A percentile compares a stretch with the other conserved stretches of the same genome.
These are phyloP conservation scores for Leontocebus nigricollis DNA, from an alignment of 2,797 vertebrate genomes.

Conservation along the genomic window DNA sequence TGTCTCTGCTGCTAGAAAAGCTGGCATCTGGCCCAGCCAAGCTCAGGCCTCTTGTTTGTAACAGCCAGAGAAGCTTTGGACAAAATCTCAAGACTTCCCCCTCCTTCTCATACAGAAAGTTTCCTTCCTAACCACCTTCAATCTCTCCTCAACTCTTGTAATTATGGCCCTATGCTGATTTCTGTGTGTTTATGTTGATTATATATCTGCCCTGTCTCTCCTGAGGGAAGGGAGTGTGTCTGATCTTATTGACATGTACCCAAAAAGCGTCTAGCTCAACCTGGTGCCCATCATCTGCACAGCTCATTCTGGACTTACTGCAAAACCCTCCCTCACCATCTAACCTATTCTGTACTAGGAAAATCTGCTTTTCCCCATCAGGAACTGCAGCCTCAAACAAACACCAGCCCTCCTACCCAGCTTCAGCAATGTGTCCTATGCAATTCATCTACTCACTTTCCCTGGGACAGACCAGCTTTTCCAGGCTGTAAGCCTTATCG, in stretches of 20 bases:
- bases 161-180: constrained; percentile 47
- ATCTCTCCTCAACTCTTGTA: background rate
- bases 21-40: background rate
- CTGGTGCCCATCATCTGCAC: background rate
- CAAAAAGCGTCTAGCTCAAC: constrained; percentile 30
- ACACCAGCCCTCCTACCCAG: background rate
- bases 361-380: background rate
- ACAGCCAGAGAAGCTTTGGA: background rate
- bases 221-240: constrained; percentile 42
- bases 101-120: background rate
- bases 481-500: background rate
- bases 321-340: background rate
- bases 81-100: background rate
- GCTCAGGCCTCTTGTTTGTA: background rate
- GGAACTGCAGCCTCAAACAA: background rate
- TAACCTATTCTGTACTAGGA: background rate
- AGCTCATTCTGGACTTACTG: background rate
- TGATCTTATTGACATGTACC: constrained; percentile 41
- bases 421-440: background rate
- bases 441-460: background rate
- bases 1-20: background rate
- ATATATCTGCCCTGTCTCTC: constrained; percentile 65
- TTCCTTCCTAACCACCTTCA: background rate
- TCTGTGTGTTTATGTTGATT: constrained; percentile 66
- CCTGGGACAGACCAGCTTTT: background rate